phyloP scores from a whole-genome alignment of 1,140 invertebrate species.

The Drosophila persimilis region DNA sequence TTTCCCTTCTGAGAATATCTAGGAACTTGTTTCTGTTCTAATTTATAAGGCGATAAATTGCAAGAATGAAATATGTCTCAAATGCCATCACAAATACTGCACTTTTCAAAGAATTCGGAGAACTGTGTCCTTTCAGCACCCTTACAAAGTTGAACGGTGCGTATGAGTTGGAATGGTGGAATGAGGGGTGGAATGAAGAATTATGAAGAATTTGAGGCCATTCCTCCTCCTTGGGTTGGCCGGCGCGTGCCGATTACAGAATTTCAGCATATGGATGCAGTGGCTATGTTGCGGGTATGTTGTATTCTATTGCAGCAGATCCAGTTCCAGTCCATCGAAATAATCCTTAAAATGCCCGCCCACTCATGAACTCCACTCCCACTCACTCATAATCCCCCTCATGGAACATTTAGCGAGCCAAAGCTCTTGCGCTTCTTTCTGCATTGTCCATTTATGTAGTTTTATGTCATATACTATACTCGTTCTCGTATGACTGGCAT shows the following conservation, averaged over 20 bases:
- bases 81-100: slow-evolving; percentile 8
- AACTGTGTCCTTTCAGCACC: slow-evolving; percentile 25
- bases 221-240: slow-evolving; percentile 8
- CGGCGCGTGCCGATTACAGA: slow-evolving; percentile 29
- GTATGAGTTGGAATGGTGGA: too few species aligned
- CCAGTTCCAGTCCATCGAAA: slow-evolving; percentile 22
- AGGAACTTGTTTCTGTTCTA: slow-evolving; percentile 4
- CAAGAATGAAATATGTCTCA: slow-evolving; percentile 10
- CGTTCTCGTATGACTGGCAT: slow-evolving; percentile 44
- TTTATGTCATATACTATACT: slow-evolving; percentile 50
- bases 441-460: slow-evolving; percentile 63
- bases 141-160: slow-evolving; percentile 43
- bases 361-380: slow-evolving; percentile 6
- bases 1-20: too few species aligned
- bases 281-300: slow-evolving; percentile 14
- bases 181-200: slow-evolving; percentile 20
- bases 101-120: slow-evolving; percentile 7
- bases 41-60: neutral
- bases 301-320: slow-evolving; percentile 34
- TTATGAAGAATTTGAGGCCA: slow-evolving; percentile 17
- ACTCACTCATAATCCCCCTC: slow-evolving; percentile 36
- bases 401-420: slow-evolving; percentile 6
- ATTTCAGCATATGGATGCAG: slow-evolving; percentile 50
- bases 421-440: slow-evolving; percentile 41
- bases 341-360: slow-evolving; percentile 23